phyloP scores from a whole-genome alignment of 2,113 vertebrate genomes.

The Cavia aperea region DNA sequence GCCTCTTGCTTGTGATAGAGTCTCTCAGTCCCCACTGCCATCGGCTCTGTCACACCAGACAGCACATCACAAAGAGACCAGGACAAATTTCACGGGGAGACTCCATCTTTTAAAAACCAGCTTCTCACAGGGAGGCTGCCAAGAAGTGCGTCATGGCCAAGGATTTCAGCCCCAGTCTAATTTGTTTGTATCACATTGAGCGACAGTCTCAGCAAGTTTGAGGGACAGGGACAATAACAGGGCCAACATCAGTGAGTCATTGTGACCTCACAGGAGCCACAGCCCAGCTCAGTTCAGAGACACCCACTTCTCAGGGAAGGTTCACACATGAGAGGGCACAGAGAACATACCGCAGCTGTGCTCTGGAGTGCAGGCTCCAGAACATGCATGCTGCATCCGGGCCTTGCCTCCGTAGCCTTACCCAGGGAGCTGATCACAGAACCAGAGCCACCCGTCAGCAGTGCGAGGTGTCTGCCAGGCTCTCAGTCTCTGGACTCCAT shows the following conservation, averaged over 20 bases:
- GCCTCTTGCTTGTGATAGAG: neutral
- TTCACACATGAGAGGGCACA: rapidly evolving
- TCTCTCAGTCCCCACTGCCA: neutral
- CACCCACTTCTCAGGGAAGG: too few species aligned
- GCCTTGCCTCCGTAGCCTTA: rapidly evolving
- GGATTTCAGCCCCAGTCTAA: neutral
- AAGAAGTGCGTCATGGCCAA: rapidly evolving
- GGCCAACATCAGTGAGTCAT: neutral
- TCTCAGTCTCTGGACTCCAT: rapidly evolving
- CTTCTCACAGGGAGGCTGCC: neutral
- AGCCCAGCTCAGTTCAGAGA: neutral
- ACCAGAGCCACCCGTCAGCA: rapidly evolving
- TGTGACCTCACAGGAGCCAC: neutral
- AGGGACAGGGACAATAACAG: neutral
- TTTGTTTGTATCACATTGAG: rapidly evolving
- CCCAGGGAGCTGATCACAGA: rapidly evolving
- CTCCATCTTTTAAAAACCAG: too few species aligned
- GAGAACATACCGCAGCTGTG: neutral
- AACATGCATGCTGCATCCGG: neutral
- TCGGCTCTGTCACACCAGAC: neutral
- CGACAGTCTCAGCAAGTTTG: rapidly evolving
- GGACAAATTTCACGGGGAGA: rapidly evolving
- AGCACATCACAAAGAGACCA: neutral
- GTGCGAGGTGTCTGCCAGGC: neutral
- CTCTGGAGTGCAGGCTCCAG: neutral